A percentile compares a stretch with the other conserved stretches of the same genome.
Evolutionary conservation across 2,888 invertebrate genomes (phyloP).

Genomic region (Melanchra persicariae): DNA sequence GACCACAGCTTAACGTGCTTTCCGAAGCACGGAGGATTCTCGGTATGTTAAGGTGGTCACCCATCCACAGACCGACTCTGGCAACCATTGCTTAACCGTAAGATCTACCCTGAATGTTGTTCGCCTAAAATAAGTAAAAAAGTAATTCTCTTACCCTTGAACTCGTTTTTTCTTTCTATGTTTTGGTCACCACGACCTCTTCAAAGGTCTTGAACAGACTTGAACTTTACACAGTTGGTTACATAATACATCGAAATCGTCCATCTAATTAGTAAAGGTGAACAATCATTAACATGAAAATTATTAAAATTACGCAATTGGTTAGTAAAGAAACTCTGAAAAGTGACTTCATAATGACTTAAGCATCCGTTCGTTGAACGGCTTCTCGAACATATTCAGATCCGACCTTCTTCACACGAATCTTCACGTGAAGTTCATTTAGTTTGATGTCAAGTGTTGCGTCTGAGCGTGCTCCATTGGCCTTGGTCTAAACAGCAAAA

Average conservation of each 20-base stretch:
- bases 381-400: constrained; percentile 9
- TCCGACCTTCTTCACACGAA: constrained; percentile 55
- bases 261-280: constrained; percentile 21
- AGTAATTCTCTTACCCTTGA: constrained; percentile 25
- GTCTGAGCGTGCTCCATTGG: constrained; percentile 48
- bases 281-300: constrained; percentile 22
- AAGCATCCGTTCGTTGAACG: constrained; percentile 21
- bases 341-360: constrained; percentile 11
- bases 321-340: constrained; percentile 6
- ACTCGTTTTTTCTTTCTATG: constrained; percentile 27
- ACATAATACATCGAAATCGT: constrained; percentile 19
- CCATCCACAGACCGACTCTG: too few species aligned
- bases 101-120: constrained; percentile 5
- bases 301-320: not conserved
- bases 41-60: too few species aligned
- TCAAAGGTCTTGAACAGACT: constrained; percentile 2
- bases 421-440: constrained; percentile 50
- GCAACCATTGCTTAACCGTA: too few species aligned
- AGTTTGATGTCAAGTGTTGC: constrained; percentile 63
- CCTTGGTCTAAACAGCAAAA: constrained; percentile 64
- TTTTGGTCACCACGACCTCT: constrained; percentile 22
- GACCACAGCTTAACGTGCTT: too few species aligned
- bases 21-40: too few species aligned
- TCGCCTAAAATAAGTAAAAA: constrained; percentile 1
- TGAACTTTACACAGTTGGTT: constrained; percentile 23